Percentiles rank a stretch among this genome's conserved stretches.
These are phyloP conservation scores for Poeciliopsis infans DNA, from an alignment of 2,797 vertebrate genomes.

Conservation along the genomic window DNA sequence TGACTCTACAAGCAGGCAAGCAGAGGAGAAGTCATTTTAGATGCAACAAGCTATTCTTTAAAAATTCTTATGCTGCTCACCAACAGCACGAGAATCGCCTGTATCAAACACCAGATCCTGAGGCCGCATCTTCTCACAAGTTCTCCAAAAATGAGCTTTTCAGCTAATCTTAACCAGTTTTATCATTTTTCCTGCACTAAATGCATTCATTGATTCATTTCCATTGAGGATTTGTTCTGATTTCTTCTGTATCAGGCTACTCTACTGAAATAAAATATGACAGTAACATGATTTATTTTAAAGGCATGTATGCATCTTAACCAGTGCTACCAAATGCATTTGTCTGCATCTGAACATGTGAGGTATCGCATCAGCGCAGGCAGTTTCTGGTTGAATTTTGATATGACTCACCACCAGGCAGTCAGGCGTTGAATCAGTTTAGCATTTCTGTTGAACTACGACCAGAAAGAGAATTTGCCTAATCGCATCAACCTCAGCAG, in stretches of 20 bases:
- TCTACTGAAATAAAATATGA: background rate
- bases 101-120: background rate
- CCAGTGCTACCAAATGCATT: background rate
- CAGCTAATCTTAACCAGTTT: background rate
- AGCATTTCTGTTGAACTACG: background rate
- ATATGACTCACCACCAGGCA: background rate
- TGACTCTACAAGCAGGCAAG: background rate
- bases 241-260: background rate
- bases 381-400: background rate
- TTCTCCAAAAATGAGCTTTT: too few relatives aligned
- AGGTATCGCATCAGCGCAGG: background rate
- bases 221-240: background rate
- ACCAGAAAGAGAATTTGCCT: background rate
- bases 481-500: background rate
- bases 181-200: background rate
- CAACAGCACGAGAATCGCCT: background rate
- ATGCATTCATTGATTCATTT: background rate
- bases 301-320: background rate
- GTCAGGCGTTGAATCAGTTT: background rate
- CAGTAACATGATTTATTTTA: background rate
- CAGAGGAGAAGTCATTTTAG: background rate
- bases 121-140: background rate
- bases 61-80: background rate
- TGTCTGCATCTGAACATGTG: background rate
- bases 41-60: background rate